These are phyloP conservation scores for Chaetura pelagica DNA, from an alignment of 2,113 vertebrate species.

Conservation along the genomic window DNA sequence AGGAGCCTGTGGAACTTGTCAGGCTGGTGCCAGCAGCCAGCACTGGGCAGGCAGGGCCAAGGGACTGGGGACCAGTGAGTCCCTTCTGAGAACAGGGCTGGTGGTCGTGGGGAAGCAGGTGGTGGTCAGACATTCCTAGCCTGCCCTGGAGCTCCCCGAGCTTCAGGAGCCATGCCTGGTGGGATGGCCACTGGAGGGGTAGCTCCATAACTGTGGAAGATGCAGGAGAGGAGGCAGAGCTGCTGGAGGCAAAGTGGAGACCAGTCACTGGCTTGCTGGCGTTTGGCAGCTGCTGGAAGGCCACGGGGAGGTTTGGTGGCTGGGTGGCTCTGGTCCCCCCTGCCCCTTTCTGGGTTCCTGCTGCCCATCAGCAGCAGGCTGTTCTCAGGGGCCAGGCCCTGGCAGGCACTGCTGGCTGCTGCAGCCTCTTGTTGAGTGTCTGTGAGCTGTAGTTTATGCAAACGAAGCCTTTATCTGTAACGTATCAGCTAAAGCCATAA, in stretches of 20 bases:
- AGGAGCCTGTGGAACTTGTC: neutral
- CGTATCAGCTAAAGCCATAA: neutral
- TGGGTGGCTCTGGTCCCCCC: rapidly evolving
- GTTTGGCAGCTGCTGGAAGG: neutral
- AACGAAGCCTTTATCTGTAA: neutral
- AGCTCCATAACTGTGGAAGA: neutral
- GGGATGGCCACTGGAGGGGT: neutral
- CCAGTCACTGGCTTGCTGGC: rapidly evolving
- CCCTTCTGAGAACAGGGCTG: rapidly evolving
- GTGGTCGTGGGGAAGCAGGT: no score
- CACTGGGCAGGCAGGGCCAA: rapidly evolving
- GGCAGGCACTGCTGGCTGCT: neutral
- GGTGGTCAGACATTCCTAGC: neutral
- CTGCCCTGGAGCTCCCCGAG: neutral
- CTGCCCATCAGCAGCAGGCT: rapidly evolving
- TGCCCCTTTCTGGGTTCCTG: neutral
- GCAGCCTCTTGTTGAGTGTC: neutral
- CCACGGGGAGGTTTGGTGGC: rapidly evolving
- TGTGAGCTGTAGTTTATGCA: neutral
- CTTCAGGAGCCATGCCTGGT: neutral
- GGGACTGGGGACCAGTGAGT: rapidly evolving
- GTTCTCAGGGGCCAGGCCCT: neutral
- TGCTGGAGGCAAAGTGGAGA: neutral
- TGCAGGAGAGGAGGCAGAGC: neutral
- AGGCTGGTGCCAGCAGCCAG: neutral